Conservation (phyloP, 2,113 vertebrate species). For the Myiozetetes cayanensis region DNA sequence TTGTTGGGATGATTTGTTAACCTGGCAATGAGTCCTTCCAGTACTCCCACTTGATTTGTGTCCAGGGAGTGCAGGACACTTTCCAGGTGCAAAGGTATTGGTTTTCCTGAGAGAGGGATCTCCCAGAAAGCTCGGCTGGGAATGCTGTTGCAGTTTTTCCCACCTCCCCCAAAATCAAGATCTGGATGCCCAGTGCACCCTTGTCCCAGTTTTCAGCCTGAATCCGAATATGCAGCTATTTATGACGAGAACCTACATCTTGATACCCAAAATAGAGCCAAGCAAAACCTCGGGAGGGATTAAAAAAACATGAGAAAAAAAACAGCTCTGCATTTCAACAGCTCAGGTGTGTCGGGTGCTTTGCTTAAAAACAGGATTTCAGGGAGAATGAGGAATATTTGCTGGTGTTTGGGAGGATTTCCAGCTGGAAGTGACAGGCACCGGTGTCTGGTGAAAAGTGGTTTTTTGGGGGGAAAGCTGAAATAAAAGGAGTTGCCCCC, state of each 20-base stretch:
- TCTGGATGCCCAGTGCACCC: constrained; percentile 1
- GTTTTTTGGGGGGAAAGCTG: background rate
- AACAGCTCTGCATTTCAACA: background rate
- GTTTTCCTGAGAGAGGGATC: background rate
- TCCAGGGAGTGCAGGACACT: background rate
- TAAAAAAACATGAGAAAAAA: background rate
- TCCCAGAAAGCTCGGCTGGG: background rate
- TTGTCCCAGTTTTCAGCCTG: constrained; percentile 23
- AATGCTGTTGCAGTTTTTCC: background rate
- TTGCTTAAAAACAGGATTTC: background rate
- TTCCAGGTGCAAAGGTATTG: background rate
- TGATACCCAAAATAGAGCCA: background rate
- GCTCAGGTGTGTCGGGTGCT: background rate
- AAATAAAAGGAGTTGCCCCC: background rate
- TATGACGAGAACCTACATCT: constrained; percentile 41
- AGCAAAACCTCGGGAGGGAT: background rate
- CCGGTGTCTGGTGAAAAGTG: background rate
- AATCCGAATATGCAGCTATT: constrained; percentile 52
- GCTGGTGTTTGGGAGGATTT: background rate
- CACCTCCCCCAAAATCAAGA: background rate
- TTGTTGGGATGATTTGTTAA: background rate
- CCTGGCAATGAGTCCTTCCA: background rate
- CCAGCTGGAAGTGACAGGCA: background rate
- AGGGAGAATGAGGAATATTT: too few relatives aligned
- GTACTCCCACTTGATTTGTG: background rate